These are phyloP conservation scores for Pammene aurita DNA, from an alignment of 2,888 invertebrate genomes.

Conservation along the genomic window DNA sequence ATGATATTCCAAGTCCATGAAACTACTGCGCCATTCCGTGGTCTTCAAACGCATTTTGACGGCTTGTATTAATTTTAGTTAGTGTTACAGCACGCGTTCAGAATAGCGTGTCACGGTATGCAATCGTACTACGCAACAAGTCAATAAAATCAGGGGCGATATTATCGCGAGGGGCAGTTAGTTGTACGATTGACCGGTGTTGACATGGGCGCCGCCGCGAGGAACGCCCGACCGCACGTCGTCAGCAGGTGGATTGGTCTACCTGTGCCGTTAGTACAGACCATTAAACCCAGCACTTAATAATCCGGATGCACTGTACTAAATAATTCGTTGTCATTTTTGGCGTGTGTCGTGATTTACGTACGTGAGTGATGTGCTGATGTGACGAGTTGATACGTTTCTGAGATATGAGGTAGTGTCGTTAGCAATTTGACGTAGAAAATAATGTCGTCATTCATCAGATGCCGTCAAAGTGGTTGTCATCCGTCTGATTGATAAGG, in stretches of 20 bases:
- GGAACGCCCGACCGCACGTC: slow-evolving; percentile 78
- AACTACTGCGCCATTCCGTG: slow-evolving; percentile 53
- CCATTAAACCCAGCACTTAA: slow-evolving; percentile 5
- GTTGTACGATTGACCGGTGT: slow-evolving; percentile 67
- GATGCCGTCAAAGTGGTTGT: not conserved
- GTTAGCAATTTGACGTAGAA: slow-evolving; percentile 15
- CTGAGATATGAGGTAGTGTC: slow-evolving; percentile 18
- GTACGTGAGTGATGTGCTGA: slow-evolving; percentile 21
- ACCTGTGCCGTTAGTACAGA: slow-evolving; percentile 72
- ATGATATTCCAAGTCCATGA: slow-evolving; percentile 18
- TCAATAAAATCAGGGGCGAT: slow-evolving; percentile 74
- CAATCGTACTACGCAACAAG: slow-evolving; percentile 70
- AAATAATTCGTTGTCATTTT: slow-evolving; percentile 12
- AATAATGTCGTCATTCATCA: slow-evolving; percentile 12
- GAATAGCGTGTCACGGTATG: slow-evolving; percentile 67
- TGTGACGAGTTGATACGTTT: slow-evolving; percentile 27
- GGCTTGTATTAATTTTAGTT: slow-evolving; percentile 62
- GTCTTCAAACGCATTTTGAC: slow-evolving; percentile 61
- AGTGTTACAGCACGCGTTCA: slow-evolving; percentile 68
- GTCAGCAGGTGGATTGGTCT: slow-evolving; percentile 79
- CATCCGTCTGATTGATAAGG: slow-evolving; percentile 11
- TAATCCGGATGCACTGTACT: slow-evolving; percentile 9
- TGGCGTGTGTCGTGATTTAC: slow-evolving; percentile 25
- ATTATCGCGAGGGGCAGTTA: slow-evolving; percentile 67
- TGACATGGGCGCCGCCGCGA: slow-evolving; percentile 80